Base-by-base conservation (phyloP, 2,797 vertebrate genomes). In the Threskiornis aethiopicus region DNA sequence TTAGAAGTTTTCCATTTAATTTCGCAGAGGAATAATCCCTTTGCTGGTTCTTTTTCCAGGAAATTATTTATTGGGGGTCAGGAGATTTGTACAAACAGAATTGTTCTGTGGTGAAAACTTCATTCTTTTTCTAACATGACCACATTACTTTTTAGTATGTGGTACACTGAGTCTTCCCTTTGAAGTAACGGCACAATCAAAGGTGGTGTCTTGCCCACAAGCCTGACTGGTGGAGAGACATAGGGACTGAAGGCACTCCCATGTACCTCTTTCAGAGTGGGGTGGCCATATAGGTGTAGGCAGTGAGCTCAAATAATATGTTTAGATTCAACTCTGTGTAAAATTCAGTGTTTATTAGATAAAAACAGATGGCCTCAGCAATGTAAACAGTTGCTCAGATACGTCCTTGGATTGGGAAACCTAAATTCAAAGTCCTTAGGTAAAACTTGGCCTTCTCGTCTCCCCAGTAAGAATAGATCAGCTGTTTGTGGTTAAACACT, bases 211-310 rank as follows among this genome's bases (percentile, higher is more conserved):
- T 54, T 81, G 21, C 17, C 29, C 15, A 21, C 14, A 31, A 39
- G 13, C 17, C 19, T 49, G 35, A 31, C 14, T 57, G 14, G 18
- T 49, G 14, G 11, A 41, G 42, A 52, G 28, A 16, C 66, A 41
- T 37, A 37, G 20, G 39, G 16, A 14, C 10, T 31, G 61, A 75
- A 78, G 6, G 2, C 11, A 5, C 21, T 49, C 8, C 11, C 0
- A 0, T 19, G 7, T 26, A 31, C 8, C 2, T 65, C 29, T 61
- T 24, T 28, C 35, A 76, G n/a, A 44, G 4, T 8, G 6, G 31
- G 13, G 13, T 59, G 26, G 12, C 6, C 37, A 2, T 29, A 54
- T 7, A 64, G 1, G 5, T 67, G 10, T 11, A 39, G 28, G 16
- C 41, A 90, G 20, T 8, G 9, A 73, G 31, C 11, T 52, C 31